A percentile compares a stretch with the other conserved stretches of the same genome.
These are phyloP conservation scores for Piscicola geometra DNA, from an alignment of 2,888 invertebrate genomes.

Conservation along the genomic window DNA sequence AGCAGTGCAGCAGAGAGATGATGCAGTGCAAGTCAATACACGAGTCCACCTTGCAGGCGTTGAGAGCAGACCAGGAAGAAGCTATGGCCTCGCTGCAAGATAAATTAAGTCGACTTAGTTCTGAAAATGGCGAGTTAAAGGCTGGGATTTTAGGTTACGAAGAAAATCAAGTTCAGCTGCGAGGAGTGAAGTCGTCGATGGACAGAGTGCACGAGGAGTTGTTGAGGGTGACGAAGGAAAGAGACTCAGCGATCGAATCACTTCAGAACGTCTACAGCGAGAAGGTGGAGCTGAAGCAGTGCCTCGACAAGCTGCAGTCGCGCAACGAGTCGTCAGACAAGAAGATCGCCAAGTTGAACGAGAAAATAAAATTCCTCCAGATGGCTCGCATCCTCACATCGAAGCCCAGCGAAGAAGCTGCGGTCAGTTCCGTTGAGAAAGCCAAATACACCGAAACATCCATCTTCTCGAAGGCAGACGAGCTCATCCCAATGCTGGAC, in stretches of 20 bases:
- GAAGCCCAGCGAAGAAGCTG: background rate
- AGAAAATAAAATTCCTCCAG: conserved; percentile 21
- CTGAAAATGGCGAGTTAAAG: background rate
- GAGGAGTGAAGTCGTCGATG: background rate
- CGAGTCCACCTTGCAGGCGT: background rate
- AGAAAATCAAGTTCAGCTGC: background rate
- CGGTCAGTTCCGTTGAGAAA: background rate
- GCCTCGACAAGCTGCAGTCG: conserved; percentile 29
- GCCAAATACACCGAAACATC: background rate
- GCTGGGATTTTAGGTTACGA: background rate
- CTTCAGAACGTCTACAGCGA: conserved; percentile 39
- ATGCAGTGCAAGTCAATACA: background rate
- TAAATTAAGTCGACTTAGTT: background rate
- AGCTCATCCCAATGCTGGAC: too few species aligned
- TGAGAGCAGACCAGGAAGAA: background rate
- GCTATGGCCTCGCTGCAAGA: background rate
- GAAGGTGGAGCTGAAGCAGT: conserved; percentile 38
- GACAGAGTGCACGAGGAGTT: background rate
- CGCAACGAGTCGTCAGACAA: conserved; percentile 31
- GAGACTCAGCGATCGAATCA: conserved; percentile 39
- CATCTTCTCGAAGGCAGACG: background rate
- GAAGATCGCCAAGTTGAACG: conserved; percentile 31
- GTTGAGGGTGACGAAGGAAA: conserved; percentile 31
- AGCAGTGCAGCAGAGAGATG: background rate
- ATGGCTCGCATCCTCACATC: conserved; percentile 2